Base-by-base conservation (phyloP, 2,888 invertebrate genomes). In the Selenia dentaria region DNA sequence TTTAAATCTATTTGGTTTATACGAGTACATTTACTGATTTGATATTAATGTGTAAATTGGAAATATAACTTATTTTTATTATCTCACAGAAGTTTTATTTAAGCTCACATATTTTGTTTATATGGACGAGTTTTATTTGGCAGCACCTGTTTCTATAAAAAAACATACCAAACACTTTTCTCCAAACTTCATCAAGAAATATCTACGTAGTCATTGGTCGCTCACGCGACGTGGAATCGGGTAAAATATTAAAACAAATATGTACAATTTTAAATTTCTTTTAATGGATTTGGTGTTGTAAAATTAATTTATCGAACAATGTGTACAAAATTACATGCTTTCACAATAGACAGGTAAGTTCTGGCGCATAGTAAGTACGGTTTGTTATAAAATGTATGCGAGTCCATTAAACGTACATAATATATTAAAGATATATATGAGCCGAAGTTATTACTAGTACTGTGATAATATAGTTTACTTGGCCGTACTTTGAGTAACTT, bases 271-370 rank as follows among this genome's bases (percentile, higher is more conserved):
- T 50, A 42, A 39, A 47, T 39, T 8, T 50, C 36, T 54, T 44
- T 54, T 59, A 53, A 51, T 57, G 43, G 45, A 56, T 47, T 54
- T 45, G 46, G 40, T 53, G 51, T 52, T 59, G 51, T 51, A 46
- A 85, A 86, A 86, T 82, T 78, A 85, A 82, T 80, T 42, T 77
- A 80, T 81, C 74, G 81, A 79, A 82, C 75, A 74, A 78, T 71
- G 83, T 88, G 89, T 88, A 88, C 80, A 88, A 88, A 89, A 88
- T 85, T 86, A 83, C 88, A 86, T 83, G 81, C 79, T 73, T 81
- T 83, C 85, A 84, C 72, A 83, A 69, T 78, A 77, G 70, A 65
- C 79, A 82, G 74, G 70, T 77, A 75, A 72, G 66, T 74, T 77
- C 74, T 78, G 83, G 73, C 79, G 70, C 70, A 64, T 77, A 66